Percentiles rank a stretch among this genome's conserved stretches.
These are phyloP conservation scores for Pluvianellus socialis DNA, from an alignment of 2,113 vertebrate species.

Conservation along the genomic window DNA sequence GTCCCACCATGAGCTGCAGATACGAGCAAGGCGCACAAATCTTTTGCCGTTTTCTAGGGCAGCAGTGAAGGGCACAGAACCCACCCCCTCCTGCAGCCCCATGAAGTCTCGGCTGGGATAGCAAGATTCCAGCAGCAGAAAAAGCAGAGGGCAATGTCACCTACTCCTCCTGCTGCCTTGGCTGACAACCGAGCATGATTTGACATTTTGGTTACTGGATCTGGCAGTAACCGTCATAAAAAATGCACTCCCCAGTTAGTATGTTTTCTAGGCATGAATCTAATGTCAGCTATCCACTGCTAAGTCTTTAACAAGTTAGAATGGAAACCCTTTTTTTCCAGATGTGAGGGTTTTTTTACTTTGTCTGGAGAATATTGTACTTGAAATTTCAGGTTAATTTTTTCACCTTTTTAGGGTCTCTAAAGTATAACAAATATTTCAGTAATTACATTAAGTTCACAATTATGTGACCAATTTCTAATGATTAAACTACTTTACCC, in stretches of 20 bases:
- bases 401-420: neutral
- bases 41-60: neutral
- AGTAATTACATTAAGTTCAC: neutral
- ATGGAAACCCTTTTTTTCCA: neutral
- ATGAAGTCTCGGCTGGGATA: neutral
- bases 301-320: neutral
- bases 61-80: neutral
- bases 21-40: neutral
- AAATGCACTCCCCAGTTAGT: neutral
- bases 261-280: neutral
- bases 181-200: neutral
- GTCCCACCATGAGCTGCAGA: neutral
- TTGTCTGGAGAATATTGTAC: neutral
- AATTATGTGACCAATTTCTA: neutral
- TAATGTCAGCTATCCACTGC: neutral
- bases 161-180: neutral
- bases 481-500: neutral
- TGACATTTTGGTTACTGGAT: neutral
- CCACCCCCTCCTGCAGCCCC: neutral
- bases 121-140: neutral
- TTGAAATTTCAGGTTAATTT: neutral
- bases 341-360: neutral
- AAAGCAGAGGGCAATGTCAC: neutral
- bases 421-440: neutral
- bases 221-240: neutral